phyloP scores from a whole-genome alignment of 2,797 vertebrate genomes.

The Schizopygopsis pylzovi region DNA sequence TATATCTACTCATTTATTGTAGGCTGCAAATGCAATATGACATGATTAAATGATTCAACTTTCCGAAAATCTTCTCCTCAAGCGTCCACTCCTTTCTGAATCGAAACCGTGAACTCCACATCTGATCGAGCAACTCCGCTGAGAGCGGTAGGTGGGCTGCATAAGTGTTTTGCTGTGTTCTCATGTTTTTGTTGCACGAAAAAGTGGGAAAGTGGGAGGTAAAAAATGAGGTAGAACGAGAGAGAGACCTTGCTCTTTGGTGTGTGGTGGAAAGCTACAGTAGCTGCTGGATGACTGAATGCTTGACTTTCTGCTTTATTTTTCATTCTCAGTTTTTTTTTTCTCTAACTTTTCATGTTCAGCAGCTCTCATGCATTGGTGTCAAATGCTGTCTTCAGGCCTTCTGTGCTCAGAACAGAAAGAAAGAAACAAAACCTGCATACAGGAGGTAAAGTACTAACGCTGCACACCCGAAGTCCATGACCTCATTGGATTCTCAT shows the following conservation, averaged over 20 bases:
- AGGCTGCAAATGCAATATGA: not conserved
- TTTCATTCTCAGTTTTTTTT: not conserved
- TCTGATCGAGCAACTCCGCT: slow-evolving; percentile 30
- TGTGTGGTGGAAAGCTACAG: slow-evolving; percentile 7
- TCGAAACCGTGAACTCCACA: slow-evolving; percentile 15
- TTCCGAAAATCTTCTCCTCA: not conserved
- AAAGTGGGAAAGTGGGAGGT: not conserved
- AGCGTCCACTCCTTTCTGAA: slow-evolving; percentile 25
- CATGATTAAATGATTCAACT: slow-evolving; percentile 33
- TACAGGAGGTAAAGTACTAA: not conserved
- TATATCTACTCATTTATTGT: not conserved
- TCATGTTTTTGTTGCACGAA: slow-evolving; percentile 35
- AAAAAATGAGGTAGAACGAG: slow-evolving; percentile 40
- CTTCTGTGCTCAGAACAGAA: not conserved
- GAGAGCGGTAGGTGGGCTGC: slow-evolving; percentile 64
- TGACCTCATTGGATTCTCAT: slow-evolving; percentile 41
- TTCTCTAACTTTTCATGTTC: slow-evolving; percentile 24
- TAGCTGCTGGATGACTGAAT: slow-evolving; percentile 17
- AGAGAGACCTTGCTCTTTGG: slow-evolving; percentile 51
- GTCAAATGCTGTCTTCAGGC: slow-evolving; percentile 21
- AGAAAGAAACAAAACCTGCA: slow-evolving; percentile 10
- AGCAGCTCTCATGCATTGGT: slow-evolving; percentile 29
- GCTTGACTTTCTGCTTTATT: not conserved
- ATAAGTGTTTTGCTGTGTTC: slow-evolving; percentile 64
- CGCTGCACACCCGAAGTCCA: not conserved